Percentiles rank a stretch among this genome's conserved stretches.
These are phyloP conservation scores for Gisinianus flammeolus DNA, from an alignment of 2,888 invertebrate species.

Conservation along the genomic window DNA sequence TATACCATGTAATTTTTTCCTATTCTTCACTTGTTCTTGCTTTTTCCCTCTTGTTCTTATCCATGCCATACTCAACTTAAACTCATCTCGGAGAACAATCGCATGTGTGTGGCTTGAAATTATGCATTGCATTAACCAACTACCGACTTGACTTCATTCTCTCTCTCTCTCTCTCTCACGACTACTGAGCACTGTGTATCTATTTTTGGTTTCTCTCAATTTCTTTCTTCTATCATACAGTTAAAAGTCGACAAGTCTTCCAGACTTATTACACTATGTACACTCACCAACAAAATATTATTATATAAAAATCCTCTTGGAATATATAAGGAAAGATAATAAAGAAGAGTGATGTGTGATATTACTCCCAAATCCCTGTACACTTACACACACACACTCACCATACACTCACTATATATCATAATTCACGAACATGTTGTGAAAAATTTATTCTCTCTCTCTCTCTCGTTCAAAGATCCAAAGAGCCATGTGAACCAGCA, in stretches of 20 bases:
- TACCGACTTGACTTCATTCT: constrained; percentile 20
- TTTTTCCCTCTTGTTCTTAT: neutral
- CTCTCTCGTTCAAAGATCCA: too few species aligned
- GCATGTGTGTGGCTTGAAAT: constrained; percentile 40
- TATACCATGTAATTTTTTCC: constrained; percentile 29
- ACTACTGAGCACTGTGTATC: neutral
- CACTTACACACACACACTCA: neutral
- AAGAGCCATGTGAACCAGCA: too few species aligned
- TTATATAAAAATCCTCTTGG: neutral
- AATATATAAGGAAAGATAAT: neutral
- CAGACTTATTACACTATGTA: constrained; percentile 26
- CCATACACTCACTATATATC: neutral
- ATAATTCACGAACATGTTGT: neutral
- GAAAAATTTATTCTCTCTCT: neutral
- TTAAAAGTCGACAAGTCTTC: constrained; percentile 30
- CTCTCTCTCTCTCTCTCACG: constrained; percentile 5
- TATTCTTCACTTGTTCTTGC: constrained; percentile 8
- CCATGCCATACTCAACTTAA: neutral
- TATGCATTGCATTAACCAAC: constrained; percentile 31
- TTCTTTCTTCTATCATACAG: constrained; percentile 1
- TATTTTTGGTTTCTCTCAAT: constrained; percentile 33
- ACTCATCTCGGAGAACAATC: constrained; percentile 32
- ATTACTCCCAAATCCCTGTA: neutral
- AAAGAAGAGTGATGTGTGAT: neutral
- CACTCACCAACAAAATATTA: neutral